A percentile compares a stretch with the other conserved stretches of the same genome.
phyloP scores from a whole-genome alignment of 2,888 invertebrate species.

The Alloplasta piceator region DNA sequence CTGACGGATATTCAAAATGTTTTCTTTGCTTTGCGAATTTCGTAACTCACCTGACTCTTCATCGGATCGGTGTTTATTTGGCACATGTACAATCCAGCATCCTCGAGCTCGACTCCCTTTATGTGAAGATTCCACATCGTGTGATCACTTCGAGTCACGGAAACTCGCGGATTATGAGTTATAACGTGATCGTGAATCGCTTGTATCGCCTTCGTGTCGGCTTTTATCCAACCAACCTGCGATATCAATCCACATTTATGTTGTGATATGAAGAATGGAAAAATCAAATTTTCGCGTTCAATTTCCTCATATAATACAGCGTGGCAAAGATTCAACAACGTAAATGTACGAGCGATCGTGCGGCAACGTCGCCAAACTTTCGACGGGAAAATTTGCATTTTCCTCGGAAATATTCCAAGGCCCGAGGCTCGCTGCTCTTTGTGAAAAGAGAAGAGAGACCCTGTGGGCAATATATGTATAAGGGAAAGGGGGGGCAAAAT shows the following conservation, averaged over 20 bases:
- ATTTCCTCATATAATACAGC: too few relatives aligned
- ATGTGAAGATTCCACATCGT: conserved; percentile 96
- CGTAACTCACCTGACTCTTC: conserved; percentile 92
- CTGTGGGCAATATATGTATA: background rate
- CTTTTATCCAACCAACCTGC: conserved; percentile 97
- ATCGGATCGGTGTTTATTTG: conserved; percentile 97
- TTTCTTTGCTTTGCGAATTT: conserved; percentile 10
- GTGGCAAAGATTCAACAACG: too few relatives aligned
- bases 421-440: conserved; percentile 54
- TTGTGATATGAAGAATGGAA: background rate
- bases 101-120: conserved; percentile 93
- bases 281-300: background rate
- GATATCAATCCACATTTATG: conserved; percentile 57
- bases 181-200: conserved; percentile 96
- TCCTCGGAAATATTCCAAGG: conserved; percentile 72
- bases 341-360: conserved; percentile 28
- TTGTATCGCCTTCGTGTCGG: conserved; percentile 96
- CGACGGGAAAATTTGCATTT: conserved; percentile 75
- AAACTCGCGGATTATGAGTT: conserved; percentile 94
- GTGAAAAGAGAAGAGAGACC: conserved; percentile 50
- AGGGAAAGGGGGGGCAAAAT: background rate
- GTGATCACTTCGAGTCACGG: conserved; percentile 93
- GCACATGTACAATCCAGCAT: conserved; percentile 96
- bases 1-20: too few relatives aligned
- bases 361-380: conserved; percentile 68